Percentiles rank a stretch among this genome's conserved stretches.
Evolutionary conservation across 23 tunicate species (phyloP).

Genomic region (Trididemnum clinides): DNA sequence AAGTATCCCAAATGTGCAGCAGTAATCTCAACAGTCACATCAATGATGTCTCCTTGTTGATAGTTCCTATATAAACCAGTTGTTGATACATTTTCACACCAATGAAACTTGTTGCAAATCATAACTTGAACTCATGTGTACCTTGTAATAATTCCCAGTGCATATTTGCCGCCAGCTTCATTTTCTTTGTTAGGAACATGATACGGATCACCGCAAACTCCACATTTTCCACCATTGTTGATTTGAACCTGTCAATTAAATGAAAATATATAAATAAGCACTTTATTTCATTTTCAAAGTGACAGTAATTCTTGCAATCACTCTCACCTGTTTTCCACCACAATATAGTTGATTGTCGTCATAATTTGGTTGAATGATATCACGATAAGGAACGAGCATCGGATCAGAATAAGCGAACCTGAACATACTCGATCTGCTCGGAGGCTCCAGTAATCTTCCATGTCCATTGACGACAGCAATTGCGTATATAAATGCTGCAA

Average conservation of each 20-base stretch:
- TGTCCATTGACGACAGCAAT: slow-evolving; percentile 26
- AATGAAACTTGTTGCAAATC: too few relatives aligned
- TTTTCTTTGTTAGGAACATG: slow-evolving; percentile 62
- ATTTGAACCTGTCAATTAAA: slow-evolving; percentile 40
- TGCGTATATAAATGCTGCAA: neutral
- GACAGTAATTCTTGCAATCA: too few relatives aligned
- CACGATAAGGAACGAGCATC: slow-evolving; percentile 43
- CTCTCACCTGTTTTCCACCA: slow-evolving; percentile 55
- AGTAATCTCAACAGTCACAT: slow-evolving; percentile 45
- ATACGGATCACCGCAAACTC: slow-evolving; percentile 82
- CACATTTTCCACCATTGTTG: slow-evolving; percentile 71
- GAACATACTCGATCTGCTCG: slow-evolving; percentile 61
- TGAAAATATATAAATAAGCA: too few relatives aligned
- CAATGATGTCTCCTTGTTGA: slow-evolving; percentile 34
- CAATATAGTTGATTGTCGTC: slow-evolving; percentile 49
- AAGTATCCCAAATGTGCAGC: slow-evolving; percentile 61
- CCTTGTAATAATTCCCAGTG: slow-evolving; percentile 73
- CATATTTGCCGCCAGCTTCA: slow-evolving; percentile 90
- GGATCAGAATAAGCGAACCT: slow-evolving; percentile 32
- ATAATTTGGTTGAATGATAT: slow-evolving; percentile 46
- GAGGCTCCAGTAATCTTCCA: slow-evolving; percentile 56
- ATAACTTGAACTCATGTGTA: too few relatives aligned
- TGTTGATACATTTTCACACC: too few relatives aligned
- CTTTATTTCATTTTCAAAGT: too few relatives aligned
- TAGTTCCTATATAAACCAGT: slow-evolving; percentile 54